Base-by-base conservation (phyloP, 2,888 invertebrate species). In the Proisotoma minuta region DNA sequence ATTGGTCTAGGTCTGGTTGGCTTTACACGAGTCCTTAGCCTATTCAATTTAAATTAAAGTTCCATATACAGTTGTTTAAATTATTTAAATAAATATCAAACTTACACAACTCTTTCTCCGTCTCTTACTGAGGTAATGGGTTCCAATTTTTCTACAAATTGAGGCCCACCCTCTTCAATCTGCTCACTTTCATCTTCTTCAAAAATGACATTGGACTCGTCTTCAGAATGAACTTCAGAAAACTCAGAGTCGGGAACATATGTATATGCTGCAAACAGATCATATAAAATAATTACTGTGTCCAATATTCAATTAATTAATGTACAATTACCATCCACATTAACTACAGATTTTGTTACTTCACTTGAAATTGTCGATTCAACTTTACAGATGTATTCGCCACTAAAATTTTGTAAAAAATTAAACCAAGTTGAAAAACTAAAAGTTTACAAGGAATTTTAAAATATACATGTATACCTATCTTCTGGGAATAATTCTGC, bases 401-500 rank as follows among this genome's bases (percentile, higher is more conserved):
- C 22, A 2, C n/a, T n/a, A n/a, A n/a, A n/a, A n/a, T n/a, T n/a
- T n/a, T n/a, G n/a, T n/a, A n/a, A n/a, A n/a, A n/a, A n/a, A n/a
- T n/a, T n/a, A n/a, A n/a, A n/a, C n/a, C n/a, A n/a, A n/a, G n/a
- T n/a, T n/a, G n/a, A n/a, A n/a, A n/a, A n/a, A n/a, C n/a, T n/a
- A n/a, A n/a, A n/a, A n/a, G n/a, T n/a, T n/a, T n/a, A 48, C 48
- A 12, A 15, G 48, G n/a, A 18, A 18, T 48, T 18, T 20, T 48
- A 5, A 48, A 48, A 8, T 8, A 48, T 12, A 48, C 10, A 48
- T 10, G 8, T 15, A 51, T 8, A 94, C 75, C 88, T 85, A 82
- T 93, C 90, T 83, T 94, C 94, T 15, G 91, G 90, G 75, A 91
- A 91, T 57, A 91, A 91, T 83, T 93, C 91, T 69, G 85, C 84